phyloP scores from a whole-genome alignment of 53 echinoderm and acorn worm species.

The Arbacia lixula region DNA sequence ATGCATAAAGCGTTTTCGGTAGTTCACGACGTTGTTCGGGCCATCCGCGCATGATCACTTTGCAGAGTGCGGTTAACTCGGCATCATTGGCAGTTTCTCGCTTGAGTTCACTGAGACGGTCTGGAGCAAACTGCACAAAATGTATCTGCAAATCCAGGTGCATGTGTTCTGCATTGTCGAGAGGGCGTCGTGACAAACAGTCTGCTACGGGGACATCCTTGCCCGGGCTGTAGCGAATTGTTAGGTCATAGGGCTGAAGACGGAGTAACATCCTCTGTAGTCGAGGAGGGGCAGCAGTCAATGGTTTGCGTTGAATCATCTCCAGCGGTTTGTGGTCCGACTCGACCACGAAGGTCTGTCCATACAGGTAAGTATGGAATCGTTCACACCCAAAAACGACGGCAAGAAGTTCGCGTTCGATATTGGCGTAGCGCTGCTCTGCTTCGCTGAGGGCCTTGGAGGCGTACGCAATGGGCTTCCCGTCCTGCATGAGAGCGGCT shows the following conservation, averaged over 20 bases:
- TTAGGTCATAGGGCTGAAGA: constrained; percentile 26
- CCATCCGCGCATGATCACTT: constrained; percentile 74
- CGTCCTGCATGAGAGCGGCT: constrained; percentile 35
- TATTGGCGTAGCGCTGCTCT: constrained; percentile 46
- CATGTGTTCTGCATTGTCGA: no score
- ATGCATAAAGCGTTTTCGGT: constrained; percentile 58
- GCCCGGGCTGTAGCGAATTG: constrained; percentile 64
- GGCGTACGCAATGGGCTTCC: constrained; percentile 26
- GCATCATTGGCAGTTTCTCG: no score
- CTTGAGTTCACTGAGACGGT: no score
- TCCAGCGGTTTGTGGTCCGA: constrained; percentile 53
- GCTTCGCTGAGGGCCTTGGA: constrained; percentile 22
- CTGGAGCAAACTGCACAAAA: no score
- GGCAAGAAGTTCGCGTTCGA: constrained; percentile 35
- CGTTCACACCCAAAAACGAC: constrained; percentile 36
- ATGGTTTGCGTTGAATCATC: constrained; percentile 28
- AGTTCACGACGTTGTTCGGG: constrained; percentile 67
- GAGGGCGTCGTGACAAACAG: constrained; percentile 63
- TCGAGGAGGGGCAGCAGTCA: constrained; percentile 35
- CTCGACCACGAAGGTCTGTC: background rate
- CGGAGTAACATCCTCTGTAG: constrained; percentile 37
- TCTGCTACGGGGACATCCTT: constrained; percentile 60
- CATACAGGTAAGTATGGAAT: constrained; percentile 48
- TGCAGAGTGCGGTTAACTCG: no score
- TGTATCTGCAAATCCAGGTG: no score